These are phyloP conservation scores for Onychostoma macrolepis DNA, from an alignment of 2,113 vertebrate species.

Conservation along the genomic window DNA sequence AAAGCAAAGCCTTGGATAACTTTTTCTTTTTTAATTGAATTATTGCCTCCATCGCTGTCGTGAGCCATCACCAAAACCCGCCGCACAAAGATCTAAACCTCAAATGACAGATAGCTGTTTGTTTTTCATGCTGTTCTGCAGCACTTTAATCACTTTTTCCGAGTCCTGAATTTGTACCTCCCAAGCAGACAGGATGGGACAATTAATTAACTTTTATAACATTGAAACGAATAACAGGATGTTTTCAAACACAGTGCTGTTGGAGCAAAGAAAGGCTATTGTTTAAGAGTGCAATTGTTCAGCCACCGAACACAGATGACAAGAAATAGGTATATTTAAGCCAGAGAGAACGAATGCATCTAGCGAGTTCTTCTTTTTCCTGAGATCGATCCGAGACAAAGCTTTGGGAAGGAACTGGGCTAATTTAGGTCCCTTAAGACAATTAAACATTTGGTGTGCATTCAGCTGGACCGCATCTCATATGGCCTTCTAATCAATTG, in stretches of 20 bases:
- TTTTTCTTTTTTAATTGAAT: neutral
- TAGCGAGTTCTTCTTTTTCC: slow-evolving; percentile 34
- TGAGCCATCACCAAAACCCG: neutral
- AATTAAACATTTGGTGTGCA: slow-evolving; percentile 38
- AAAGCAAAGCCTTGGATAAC: slow-evolving; percentile 15
- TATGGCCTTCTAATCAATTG: slow-evolving; percentile 22
- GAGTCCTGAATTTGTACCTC: slow-evolving; percentile 42
- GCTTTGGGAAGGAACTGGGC: slow-evolving; percentile 36
- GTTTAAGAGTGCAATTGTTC: slow-evolving; percentile 59
- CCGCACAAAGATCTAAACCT: neutral
- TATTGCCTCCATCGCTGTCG: neutral
- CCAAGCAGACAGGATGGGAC: slow-evolving; percentile 57
- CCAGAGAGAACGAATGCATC: slow-evolving; percentile 24
- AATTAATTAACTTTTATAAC: slow-evolving; percentile 64
- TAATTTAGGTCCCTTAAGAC: slow-evolving; percentile 48
- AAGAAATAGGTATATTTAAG: slow-evolving; percentile 55
- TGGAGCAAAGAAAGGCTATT: slow-evolving; percentile 59
- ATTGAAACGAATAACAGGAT: slow-evolving; percentile 62
- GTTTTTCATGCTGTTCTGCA: slow-evolving; percentile 32
- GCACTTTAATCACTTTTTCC: slow-evolving; percentile 55
- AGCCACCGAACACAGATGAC: slow-evolving; percentile 37
- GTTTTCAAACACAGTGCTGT: slow-evolving; percentile 59
- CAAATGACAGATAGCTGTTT: slow-evolving; percentile 36
- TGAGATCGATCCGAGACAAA: slow-evolving; percentile 46
- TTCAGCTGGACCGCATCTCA: neutral